Percentiles rank a stretch among this genome's conserved stretches.
phyloP scores from a whole-genome alignment of 2,888 invertebrate species.

The Venustoraphidia nigricollis region DNA sequence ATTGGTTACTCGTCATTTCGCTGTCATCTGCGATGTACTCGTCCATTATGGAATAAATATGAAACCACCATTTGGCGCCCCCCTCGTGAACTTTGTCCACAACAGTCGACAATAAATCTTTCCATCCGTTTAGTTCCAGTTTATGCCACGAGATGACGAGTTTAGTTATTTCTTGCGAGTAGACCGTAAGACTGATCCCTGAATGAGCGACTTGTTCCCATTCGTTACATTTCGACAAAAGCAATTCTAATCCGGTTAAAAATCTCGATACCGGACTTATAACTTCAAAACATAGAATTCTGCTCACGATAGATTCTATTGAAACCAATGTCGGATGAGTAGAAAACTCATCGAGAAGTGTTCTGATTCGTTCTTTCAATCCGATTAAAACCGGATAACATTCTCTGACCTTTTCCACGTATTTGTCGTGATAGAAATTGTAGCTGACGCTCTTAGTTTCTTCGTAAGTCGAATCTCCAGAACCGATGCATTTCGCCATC shows the following conservation, averaged over 20 bases:
- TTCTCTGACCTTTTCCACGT: slow-evolving; percentile 59
- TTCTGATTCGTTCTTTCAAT: slow-evolving; percentile 42
- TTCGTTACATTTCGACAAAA: slow-evolving; percentile 70
- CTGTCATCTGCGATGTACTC: slow-evolving; percentile 34
- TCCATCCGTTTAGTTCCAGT: slow-evolving; percentile 79
- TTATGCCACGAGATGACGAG: slow-evolving; percentile 85
- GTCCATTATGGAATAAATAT: slow-evolving; percentile 57
- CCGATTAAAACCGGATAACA: slow-evolving; percentile 53
- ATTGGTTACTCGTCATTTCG: slow-evolving; percentile 22
- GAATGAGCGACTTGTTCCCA: slow-evolving; percentile 88
- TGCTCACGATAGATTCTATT: slow-evolving; percentile 44
- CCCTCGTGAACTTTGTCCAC: slow-evolving; percentile 47
- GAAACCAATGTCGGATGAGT: slow-evolving; percentile 77
- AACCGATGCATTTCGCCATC: slow-evolving; percentile 33
- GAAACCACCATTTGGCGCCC: slow-evolving; percentile 82
- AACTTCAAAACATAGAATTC: slow-evolving; percentile 54
- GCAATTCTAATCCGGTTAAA: slow-evolving; percentile 76
- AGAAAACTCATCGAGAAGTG: slow-evolving; percentile 66
- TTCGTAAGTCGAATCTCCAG: slow-evolving; percentile 19
- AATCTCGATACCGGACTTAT: slow-evolving; percentile 76
- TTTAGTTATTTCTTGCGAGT: slow-evolving; percentile 58
- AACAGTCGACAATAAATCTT: slow-evolving; percentile 58
- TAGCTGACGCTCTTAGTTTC: slow-evolving; percentile 19
- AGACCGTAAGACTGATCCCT: slow-evolving; percentile 62
- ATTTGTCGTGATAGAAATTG: slow-evolving; percentile 75